Evolutionary conservation across 1,140 invertebrate genomes (phyloP).

Genomic region (Pseudobourletiella spinata): DNA sequence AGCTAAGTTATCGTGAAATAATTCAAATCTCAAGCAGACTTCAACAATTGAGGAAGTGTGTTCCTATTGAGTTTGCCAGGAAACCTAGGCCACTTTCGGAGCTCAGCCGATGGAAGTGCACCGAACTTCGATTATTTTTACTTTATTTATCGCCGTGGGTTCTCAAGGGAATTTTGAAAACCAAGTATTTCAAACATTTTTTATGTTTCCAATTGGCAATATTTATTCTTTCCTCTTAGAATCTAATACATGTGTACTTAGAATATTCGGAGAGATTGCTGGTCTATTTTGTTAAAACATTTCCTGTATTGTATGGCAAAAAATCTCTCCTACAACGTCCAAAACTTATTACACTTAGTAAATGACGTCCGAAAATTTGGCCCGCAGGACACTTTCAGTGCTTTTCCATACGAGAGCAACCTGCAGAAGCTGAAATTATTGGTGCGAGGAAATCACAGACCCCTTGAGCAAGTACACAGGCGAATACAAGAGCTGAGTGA

Average conservation of each 20-base stretch:
- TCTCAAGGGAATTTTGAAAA: conserved; percentile 37
- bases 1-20: conserved; percentile 3
- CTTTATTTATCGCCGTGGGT: conserved; percentile 43
- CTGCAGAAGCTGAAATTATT: conserved; percentile 35
- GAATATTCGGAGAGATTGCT: not conserved
- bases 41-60: not conserved
- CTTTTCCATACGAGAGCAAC: conserved; percentile 42
- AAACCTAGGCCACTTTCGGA: conserved; percentile 41
- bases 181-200: conserved; percentile 41
- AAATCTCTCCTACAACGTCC: conserved; percentile 40
- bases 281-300: not conserved
- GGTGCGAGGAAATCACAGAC: too few species aligned
- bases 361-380: conserved; percentile 39
- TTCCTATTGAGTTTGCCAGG: conserved; percentile 41
- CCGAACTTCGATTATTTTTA: conserved; percentile 44
- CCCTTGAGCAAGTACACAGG: too few species aligned
- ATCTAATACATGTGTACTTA: not conserved
- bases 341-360: conserved; percentile 40
- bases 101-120: conserved; percentile 44
- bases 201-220: conserved; percentile 38
- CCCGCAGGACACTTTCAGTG: conserved; percentile 37
- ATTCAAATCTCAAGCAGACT: conserved; percentile 21
- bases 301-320: not conserved
- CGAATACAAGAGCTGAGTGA: too few species aligned
- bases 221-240: conserved; percentile 20